A percentile compares a stretch with the other conserved stretches of the same genome.
Evolutionary conservation across 1,140 invertebrate species (phyloP).

Genomic region (Rhyacophila brunnea): DNA sequence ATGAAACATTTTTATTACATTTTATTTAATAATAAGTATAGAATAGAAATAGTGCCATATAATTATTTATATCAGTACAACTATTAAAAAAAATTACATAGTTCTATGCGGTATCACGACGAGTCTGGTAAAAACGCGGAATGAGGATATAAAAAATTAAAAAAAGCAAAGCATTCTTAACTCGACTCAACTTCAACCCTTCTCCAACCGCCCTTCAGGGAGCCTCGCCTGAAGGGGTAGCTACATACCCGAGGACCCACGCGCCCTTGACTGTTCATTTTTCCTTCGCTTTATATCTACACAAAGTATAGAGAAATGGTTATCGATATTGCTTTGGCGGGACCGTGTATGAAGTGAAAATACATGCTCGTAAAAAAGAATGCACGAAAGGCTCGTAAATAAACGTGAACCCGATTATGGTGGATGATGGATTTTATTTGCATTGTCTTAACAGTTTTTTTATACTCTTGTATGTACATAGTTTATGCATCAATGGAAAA

Average conservation of each 20-base stretch:
- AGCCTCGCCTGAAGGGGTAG: constrained; percentile 9
- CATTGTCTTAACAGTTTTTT: too few species aligned
- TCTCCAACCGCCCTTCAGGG: constrained; percentile 36
- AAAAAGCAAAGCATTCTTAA: constrained; percentile 57
- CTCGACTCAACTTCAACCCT: constrained; percentile 45
- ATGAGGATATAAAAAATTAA: constrained; percentile 37
- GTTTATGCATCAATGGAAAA: too few species aligned
- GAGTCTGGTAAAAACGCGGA: constrained; percentile 12
- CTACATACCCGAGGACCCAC: constrained; percentile 11
- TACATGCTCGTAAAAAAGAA: neutral
- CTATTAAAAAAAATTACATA: neutral
- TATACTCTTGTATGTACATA: too few species aligned
- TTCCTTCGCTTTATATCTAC: constrained; percentile 1
- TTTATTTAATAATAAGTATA: too few species aligned
- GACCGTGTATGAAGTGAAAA: neutral
- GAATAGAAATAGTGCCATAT: too few species aligned
- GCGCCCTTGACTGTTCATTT: constrained; percentile 24
- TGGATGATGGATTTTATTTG: too few species aligned
- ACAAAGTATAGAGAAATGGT: constrained; percentile 1
- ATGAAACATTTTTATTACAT: too few species aligned
- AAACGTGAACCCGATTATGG: too few species aligned
- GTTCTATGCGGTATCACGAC: neutral
- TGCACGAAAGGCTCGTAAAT: too few species aligned
- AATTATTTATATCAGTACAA: neutral
- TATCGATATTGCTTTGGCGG: constrained; percentile 13